phyloP scores from a whole-genome alignment of 35 echinoderm and acorn worm genomes.

The Holothuria glaberrima region DNA sequence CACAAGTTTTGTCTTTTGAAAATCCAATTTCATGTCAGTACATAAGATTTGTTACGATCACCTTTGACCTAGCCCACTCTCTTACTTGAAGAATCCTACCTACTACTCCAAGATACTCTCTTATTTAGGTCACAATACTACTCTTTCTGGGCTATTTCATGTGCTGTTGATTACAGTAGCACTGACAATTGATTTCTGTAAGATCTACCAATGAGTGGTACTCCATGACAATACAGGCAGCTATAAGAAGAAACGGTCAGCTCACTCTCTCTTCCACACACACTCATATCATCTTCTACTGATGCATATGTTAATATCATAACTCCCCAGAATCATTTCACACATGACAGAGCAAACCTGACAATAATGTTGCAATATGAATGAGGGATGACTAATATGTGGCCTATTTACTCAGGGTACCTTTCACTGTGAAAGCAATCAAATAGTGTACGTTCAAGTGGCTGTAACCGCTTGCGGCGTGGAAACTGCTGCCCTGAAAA shows the following conservation, averaged over 20 bases:
- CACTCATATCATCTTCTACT: too few relatives aligned
- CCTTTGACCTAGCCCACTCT: too few relatives aligned
- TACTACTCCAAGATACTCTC: too few relatives aligned
- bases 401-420: conserved; percentile 34
- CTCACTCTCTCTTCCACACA: too few relatives aligned
- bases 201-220: too few relatives aligned
- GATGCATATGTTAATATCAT: conserved; percentile 34
- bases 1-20: too few relatives aligned
- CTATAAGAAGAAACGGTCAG: too few relatives aligned
- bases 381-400: conserved; percentile 49
- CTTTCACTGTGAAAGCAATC: conserved; percentile 42
- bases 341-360: conserved; percentile 35
- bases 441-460: not conserved
- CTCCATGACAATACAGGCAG: too few relatives aligned
- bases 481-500: conserved; percentile 8
- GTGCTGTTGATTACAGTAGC: conserved; percentile 35
- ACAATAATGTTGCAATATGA: conserved; percentile 52
- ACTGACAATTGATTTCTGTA: not conserved
- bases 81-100: too few relatives aligned
- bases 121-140: not conserved
- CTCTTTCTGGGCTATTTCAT: conserved; percentile 6
- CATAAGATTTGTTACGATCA: too few relatives aligned
- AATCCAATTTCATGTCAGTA: too few relatives aligned
- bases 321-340: conserved; percentile 27
- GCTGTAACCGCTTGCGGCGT: not conserved